Percentiles rank a stretch among this genome's conserved stretches.
These are phyloP conservation scores for Athalia cordata DNA, from an alignment of 2,888 invertebrate species.

Conservation along the genomic window DNA sequence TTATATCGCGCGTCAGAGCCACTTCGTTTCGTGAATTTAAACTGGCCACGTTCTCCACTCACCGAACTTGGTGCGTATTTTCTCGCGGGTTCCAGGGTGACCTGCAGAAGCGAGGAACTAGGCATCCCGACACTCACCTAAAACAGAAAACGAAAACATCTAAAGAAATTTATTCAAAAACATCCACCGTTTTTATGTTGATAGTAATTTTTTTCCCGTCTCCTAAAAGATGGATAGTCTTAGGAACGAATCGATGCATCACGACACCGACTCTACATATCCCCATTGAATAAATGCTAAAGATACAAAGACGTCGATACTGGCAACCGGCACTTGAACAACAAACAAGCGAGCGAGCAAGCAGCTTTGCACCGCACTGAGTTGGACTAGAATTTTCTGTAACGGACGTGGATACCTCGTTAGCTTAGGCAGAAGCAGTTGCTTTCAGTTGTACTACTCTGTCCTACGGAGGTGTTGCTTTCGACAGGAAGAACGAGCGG, in stretches of 20 bases:
- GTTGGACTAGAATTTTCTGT: neutral
- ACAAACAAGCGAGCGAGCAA: neutral
- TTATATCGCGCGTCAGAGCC: neutral
- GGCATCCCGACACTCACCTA: conserved; percentile 36
- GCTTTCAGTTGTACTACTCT: conserved; percentile 31
- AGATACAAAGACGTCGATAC: conserved; percentile 37
- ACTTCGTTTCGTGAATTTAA: neutral
- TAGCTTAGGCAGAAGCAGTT: conserved; percentile 48
- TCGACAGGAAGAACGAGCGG: conserved; percentile 31
- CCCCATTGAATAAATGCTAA: neutral
- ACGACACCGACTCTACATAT: neutral
- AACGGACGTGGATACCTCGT: conserved; percentile 51
- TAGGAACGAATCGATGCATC: neutral
- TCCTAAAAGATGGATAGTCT: too few relatives aligned
- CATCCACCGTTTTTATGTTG: neutral
- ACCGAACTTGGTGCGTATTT: conserved; percentile 23
- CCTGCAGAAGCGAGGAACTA: conserved; percentile 18
- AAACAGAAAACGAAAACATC: neutral
- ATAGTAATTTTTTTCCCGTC: too few relatives aligned
- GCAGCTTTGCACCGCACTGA: too few relatives aligned
- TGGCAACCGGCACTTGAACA: conserved; percentile 19
- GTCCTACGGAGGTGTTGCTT: conserved; percentile 41
- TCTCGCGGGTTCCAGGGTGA: conserved; percentile 48
- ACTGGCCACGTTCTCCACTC: conserved; percentile 24
- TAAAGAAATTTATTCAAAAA: neutral